Evolutionary conservation across 2,888 invertebrate species (phyloP).

Genomic region (Drosophila pseudotakahashii): DNA sequence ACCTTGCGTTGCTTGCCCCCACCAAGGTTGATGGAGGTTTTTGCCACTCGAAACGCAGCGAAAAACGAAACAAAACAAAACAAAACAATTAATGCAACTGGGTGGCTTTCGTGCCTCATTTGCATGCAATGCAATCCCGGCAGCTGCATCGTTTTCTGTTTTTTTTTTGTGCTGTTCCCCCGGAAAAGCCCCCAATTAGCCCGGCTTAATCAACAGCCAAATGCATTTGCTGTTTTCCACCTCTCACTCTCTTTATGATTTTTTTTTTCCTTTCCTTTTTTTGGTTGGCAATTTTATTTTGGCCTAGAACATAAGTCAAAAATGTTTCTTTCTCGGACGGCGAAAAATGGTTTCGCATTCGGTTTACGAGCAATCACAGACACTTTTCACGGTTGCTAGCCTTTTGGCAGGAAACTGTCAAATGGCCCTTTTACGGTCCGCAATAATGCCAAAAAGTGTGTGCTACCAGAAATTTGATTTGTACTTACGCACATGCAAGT

Average conservation of each 20-base stretch:
- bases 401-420: constrained; percentile 13
- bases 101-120: constrained; percentile 18
- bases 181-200: constrained; percentile 4
- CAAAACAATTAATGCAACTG: constrained; percentile 28
- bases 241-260: background rate
- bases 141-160: too few relatives aligned
- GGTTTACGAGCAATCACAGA: constrained; percentile 26
- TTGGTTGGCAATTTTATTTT: constrained; percentile 5
- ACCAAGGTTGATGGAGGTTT: constrained; percentile 24
- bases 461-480: constrained; percentile 27
- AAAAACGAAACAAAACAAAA: constrained; percentile 13
- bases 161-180: too few relatives aligned
- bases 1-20: constrained; percentile 39
- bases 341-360: constrained; percentile 17
- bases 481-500: background rate
- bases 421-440: constrained; percentile 10
- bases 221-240: background rate
- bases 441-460: constrained; percentile 13
- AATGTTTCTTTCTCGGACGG: background rate
- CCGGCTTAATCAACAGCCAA: constrained; percentile 20
- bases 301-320: constrained; percentile 24
- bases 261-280: background rate
- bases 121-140: constrained; percentile 14
- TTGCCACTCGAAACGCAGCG: constrained; percentile 14
- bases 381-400: constrained; percentile 5